These are phyloP conservation scores for Dipodomys merriami DNA, from an alignment of 2,113 vertebrate species.

Conservation along the genomic window DNA sequence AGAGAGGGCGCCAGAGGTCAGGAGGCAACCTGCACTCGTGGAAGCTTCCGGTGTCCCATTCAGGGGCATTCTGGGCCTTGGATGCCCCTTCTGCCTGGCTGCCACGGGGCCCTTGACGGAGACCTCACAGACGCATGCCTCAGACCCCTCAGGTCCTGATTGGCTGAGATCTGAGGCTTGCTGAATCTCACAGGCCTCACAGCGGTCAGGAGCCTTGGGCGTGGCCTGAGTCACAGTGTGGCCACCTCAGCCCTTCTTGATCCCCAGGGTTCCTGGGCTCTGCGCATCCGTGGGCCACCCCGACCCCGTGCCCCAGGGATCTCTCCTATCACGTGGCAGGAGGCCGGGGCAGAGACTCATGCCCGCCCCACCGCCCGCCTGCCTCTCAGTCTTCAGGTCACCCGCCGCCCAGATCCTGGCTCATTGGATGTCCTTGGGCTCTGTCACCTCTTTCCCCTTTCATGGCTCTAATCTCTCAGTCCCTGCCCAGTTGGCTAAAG, in stretches of 20 bases:
- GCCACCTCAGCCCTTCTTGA: background rate
- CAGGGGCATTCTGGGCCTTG: background rate
- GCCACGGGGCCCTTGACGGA: background rate
- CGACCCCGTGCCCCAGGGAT: background rate
- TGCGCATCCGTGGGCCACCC: accelerated
- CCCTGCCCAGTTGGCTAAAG: too few species aligned
- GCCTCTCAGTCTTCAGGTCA: too few species aligned
- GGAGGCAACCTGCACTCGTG: too few species aligned
- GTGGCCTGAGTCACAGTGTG: accelerated
- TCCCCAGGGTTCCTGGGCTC: background rate
- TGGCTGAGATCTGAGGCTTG: accelerated
- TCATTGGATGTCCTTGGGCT: too few species aligned
- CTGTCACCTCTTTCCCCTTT: background rate
- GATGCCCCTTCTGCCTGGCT: accelerated
- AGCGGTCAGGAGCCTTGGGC: too few species aligned
- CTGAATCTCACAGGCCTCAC: background rate
- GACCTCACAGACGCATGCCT: background rate
- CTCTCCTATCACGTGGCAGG: background rate
- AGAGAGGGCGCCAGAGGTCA: too few species aligned
- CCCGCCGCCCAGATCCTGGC: too few species aligned
- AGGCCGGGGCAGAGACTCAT: background rate
- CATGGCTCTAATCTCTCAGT: background rate
- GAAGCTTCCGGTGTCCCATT: too few species aligned
- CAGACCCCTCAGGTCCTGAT: background rate
- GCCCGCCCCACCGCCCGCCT: background rate